phyloP scores from a whole-genome alignment of 2,113 vertebrate genomes.

The Lasiurus borealis region DNA sequence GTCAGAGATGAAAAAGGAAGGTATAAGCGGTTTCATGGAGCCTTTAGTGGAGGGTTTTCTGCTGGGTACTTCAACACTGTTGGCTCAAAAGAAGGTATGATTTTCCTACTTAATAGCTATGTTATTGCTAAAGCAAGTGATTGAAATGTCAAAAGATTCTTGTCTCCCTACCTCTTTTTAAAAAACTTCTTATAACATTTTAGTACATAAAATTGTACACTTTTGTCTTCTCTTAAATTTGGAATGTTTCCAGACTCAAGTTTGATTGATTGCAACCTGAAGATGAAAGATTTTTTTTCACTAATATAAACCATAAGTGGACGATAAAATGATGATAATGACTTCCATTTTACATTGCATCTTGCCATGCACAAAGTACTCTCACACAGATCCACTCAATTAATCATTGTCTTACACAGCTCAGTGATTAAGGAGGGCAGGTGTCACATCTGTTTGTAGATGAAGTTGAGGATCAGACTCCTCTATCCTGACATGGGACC shows the following conservation, averaged over 20 bases:
- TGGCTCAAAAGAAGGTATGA: constrained; percentile 96
- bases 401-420: not conserved
- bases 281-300: not conserved
- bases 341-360: not conserved
- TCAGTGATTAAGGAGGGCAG: not conserved
- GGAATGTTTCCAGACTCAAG: not conserved
- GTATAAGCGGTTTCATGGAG: constrained; percentile 96
- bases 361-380: no score
- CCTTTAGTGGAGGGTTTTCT: constrained; percentile 98
- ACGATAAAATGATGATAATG: not conserved
- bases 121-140: not conserved
- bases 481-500: not conserved
- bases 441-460: not conserved
- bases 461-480: not conserved
- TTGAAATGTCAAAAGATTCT: not conserved
- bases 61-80: constrained; percentile 98
- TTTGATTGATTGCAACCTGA: not conserved
- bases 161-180: not conserved
- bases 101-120: not conserved
- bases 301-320: not conserved
- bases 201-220: not conserved
- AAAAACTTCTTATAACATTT: not conserved
- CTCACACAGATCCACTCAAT: not conserved
- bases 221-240: not conserved
- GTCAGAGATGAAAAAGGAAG: constrained; percentile 97